These are phyloP conservation scores for Agonopterix alstromeriana DNA, from an alignment of 2,888 invertebrate genomes.

Conservation along the genomic window DNA sequence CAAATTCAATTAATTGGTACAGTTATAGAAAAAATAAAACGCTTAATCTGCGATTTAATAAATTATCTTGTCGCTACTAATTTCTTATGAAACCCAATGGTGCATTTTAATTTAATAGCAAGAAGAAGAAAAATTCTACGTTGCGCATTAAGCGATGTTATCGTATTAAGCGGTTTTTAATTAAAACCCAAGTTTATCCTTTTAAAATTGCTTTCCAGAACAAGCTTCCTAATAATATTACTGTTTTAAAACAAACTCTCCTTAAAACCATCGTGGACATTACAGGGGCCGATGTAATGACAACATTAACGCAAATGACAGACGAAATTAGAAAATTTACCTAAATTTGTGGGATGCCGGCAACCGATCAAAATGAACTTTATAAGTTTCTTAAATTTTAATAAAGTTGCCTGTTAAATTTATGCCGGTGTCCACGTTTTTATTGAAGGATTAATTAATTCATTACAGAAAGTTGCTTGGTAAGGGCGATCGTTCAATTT, in stretches of 20 bases:
- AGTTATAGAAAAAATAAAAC: too few species aligned
- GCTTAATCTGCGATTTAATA: too few species aligned
- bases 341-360: constrained; percentile 37
- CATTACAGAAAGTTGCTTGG: constrained; percentile 48
- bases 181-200: constrained; percentile 7
- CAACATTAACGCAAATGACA: constrained; percentile 49
- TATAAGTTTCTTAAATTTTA: constrained; percentile 31
- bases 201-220: constrained; percentile 6
- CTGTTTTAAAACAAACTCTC: constrained; percentile 16
- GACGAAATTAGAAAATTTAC: constrained; percentile 44
- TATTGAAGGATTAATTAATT: constrained; percentile 43
- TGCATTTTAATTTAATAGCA: too few species aligned
- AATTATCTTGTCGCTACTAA: too few species aligned
- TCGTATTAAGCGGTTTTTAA: constrained; percentile 4
- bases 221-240: constrained; percentile 7
- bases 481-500: constrained; percentile 30
- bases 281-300: constrained; percentile 33
- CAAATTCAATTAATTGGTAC: too few species aligned
- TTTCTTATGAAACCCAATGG: too few species aligned
- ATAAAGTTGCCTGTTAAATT: constrained; percentile 46
- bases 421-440: constrained; percentile 36
- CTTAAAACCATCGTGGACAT: constrained; percentile 20
- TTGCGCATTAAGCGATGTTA: not conserved
- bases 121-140: not conserved
- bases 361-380: constrained; percentile 42